phyloP scores from a whole-genome alignment of 2,113 vertebrate genomes.

The Crotalus viridis region DNA sequence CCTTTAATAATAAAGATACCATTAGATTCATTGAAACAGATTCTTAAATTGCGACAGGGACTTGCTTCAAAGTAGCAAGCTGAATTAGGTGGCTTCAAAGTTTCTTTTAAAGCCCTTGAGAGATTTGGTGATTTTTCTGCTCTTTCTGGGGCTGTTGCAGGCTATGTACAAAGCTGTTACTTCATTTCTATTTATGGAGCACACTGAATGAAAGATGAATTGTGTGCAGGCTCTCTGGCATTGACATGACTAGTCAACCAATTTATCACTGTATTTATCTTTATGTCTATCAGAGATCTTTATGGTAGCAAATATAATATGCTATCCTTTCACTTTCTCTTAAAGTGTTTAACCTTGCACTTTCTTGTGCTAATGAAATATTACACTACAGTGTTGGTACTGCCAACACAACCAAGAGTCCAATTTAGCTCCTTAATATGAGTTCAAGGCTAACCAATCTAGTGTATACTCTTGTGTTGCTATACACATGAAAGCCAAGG shows the following conservation, averaged over 20 bases:
- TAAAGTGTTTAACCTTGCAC: not conserved
- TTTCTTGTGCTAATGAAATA: not conserved
- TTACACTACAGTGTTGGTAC: not conserved
- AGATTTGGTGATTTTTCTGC: not conserved
- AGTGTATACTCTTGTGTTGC: not conserved
- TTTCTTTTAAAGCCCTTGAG: not conserved
- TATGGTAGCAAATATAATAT: not conserved
- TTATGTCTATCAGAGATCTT: not conserved
- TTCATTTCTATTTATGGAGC: not conserved
- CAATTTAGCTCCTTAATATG: not conserved
- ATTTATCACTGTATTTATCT: not conserved
- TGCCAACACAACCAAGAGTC: not conserved
- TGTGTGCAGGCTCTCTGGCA: not conserved
- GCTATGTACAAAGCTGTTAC: not conserved
- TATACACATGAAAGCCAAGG: not conserved
- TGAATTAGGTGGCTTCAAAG: not conserved
- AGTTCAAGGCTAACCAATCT: not conserved
- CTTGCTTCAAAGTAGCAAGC: not conserved
- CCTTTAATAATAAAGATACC: not conserved
- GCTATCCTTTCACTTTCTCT: not conserved
- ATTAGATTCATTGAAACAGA: not conserved
- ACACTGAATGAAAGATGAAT: not conserved
- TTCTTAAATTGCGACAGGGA: not conserved
- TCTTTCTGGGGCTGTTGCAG: not conserved
- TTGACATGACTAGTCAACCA: not conserved